These are phyloP conservation scores for Sminthurides aquaticus DNA, from an alignment of 2,888 invertebrate genomes.

Conservation along the genomic window DNA sequence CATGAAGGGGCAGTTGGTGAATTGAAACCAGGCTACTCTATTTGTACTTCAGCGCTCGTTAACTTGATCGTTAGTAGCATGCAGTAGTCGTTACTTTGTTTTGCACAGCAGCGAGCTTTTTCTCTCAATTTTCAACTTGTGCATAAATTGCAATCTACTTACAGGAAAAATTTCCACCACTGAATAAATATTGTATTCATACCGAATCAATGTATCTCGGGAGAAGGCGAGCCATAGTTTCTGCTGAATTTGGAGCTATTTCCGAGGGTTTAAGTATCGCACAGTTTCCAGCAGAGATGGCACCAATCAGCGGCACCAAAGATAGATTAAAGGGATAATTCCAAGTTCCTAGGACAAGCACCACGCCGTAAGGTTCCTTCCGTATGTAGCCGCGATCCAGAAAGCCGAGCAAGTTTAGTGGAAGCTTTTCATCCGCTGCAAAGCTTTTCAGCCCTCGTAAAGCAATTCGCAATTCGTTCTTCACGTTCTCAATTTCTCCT, in stretches of 20 bases:
- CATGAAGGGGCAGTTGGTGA: no score
- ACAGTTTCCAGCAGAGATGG: conserved; percentile 52
- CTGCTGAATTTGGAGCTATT: conserved; percentile 47
- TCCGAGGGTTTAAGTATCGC: conserved; percentile 53
- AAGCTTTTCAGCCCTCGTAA: conserved; percentile 13
- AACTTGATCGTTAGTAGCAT: no score
- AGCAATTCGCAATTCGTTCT: conserved; percentile 10
- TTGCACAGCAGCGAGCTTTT: no score
- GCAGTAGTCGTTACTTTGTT: no score
- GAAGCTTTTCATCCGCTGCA: conserved; percentile 18
- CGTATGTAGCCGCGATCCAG: conserved; percentile 18
- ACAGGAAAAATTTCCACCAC: background rate
- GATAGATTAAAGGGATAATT: conserved; percentile 52
- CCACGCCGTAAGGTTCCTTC: conserved; percentile 24
- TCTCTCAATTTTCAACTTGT: no score
- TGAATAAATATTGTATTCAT: background rate
- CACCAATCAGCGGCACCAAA: conserved; percentile 43
- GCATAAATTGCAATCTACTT: no score
- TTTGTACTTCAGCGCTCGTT: no score
- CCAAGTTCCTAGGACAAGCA: conserved; percentile 22
- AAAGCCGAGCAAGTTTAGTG: conserved; percentile 14
- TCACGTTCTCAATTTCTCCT: conserved; percentile 17
- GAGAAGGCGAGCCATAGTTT: conserved; percentile 47
- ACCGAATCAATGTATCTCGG: conserved; percentile 49
- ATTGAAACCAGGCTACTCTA: no score